Evolutionary conservation across 2,888 invertebrate species (phyloP).

Genomic region (Lepidonotus clava): DNA sequence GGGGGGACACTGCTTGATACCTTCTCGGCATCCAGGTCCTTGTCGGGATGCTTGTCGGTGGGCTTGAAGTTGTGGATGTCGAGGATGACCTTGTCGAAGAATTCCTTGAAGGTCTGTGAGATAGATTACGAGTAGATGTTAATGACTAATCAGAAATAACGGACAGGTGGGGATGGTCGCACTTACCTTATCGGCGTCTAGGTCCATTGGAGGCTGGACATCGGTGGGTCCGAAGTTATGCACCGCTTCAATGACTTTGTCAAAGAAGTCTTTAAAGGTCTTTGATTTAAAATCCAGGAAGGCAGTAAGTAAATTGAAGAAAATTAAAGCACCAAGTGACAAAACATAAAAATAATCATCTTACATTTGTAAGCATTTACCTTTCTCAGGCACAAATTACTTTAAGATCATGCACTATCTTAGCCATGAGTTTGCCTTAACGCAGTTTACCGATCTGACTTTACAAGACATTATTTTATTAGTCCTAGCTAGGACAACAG

Average conservation of each 20-base stretch:
- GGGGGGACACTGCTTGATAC: not conserved
- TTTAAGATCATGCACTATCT: too few relatives aligned
- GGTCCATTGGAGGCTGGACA: conserved; percentile 62
- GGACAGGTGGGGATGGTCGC: not conserved
- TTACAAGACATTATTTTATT: too few relatives aligned
- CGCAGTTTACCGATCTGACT: too few relatives aligned
- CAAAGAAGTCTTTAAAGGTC: conserved; percentile 62
- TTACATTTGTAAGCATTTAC: too few relatives aligned
- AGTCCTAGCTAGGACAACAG: too few relatives aligned
- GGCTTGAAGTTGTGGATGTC: conserved; percentile 63
- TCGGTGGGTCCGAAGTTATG: conserved; percentile 60
- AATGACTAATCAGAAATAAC: not conserved
- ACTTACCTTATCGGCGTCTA: conserved; percentile 59
- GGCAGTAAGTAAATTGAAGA: too few relatives aligned
- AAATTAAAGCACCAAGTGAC: too few relatives aligned
- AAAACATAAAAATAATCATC: too few relatives aligned
- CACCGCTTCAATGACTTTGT: conserved; percentile 62
- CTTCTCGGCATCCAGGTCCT: conserved; percentile 61
- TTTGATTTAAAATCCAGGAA: too few relatives aligned
- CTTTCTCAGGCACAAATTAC: too few relatives aligned
- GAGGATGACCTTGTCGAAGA: conserved; percentile 63
- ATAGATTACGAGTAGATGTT: not conserved
- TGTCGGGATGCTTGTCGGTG: conserved; percentile 60
- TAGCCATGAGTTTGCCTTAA: too few relatives aligned
- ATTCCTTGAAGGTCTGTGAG: conserved; percentile 60